Evolutionary conservation across 2,797 vertebrate species (phyloP), one percentile per base, ranked within the genome.

Genomic region (Molossus molossus): DNA sequence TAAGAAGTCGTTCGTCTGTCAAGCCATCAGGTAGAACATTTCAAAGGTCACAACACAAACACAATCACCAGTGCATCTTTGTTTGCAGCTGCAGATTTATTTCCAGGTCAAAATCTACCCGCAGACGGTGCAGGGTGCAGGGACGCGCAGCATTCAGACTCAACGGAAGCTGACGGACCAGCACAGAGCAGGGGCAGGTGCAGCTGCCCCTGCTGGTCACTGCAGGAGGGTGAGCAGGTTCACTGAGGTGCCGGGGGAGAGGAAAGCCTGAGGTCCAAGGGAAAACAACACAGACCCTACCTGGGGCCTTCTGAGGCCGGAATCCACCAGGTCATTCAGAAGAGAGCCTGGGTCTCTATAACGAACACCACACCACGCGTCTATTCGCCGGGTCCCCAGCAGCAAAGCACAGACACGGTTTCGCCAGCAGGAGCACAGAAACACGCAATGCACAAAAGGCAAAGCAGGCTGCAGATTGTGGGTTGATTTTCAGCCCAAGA

Each of bases 401-500:
- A 92, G 90, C 79, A 95, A 97, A 98, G 95, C 92, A 95, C 27
- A 45, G 96, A 80, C 23, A 95, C 85, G 92, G 3, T 96, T 97
- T 93, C 92, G 97, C 1, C 0, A 98, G 87, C 85, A 94, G 62
- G 65, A 82, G 95, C 87, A 83, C 90, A 90, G 93, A 91, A 67
- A 97, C 91, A 84, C n/a, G 6, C 33, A 14, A 86, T 75, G 90
- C 88, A 15, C 67, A 87, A 2, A 2, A 94, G 65, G 60, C 75
- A 77, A 72, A 87, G 57, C 20, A 4, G 3, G n/a, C 3, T 73
- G 17, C 29, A 1, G 1, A 9, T 97, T 87, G 99, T 0, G 98
- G 99, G 96, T 97, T 98, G 53, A 97, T 97, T 98, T 99, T 99
- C 95, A 99, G 97, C 88, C 99, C 99, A 12, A 99, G 99, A 98